Evolutionary conservation across 2,797 vertebrate species (phyloP), one percentile per base, ranked within the genome.

Genomic region (Phataginus tricuspis): DNA sequence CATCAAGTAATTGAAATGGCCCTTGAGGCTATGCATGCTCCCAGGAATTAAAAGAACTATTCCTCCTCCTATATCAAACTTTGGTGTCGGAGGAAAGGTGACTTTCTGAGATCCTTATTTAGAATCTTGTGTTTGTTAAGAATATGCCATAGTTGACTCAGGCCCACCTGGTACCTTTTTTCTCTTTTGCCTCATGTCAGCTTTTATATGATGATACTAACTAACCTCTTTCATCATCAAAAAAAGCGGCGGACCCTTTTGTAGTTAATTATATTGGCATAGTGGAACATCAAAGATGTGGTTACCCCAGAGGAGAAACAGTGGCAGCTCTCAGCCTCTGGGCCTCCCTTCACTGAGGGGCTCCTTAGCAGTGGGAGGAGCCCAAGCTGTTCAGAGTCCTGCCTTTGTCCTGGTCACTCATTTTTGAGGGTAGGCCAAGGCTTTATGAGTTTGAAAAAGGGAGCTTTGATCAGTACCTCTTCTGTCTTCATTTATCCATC

Each of bases 371-470:
- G 11, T 39, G 19, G 15, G 75, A 94, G 57, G 63, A 78, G 9
- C 63, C 29, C 64, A 1, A 11, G 4, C 96, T 96, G 66, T 92
- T 95, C 80, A 45, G 61, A 87, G 86, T n/a, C 75, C 89, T 96
- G 31, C 80, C 84, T 92, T 90, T 95, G 87, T 94, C 93, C 83
- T n/a, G 0, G 0, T 23, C 61, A 0, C 42, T 71, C 61, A 53
- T 31, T 29, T n/a, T 53, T 37, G 21, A 53, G 4, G 18, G 89
- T 90, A 78, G 29, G 74, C 9, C 8, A 74, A 42, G n/a, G 25
- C 74, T 91, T 83, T 11, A 15, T 95, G 27, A 39, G 25, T 77
- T 96, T 94, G 92, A 95, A 55, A 93, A 82, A 71, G 49, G 55
- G 72, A 77, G 91, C 75, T 23, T 78, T 91, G 64, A 86, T 31